Evolutionary conservation across 2,113 vertebrate species (phyloP), one percentile per base, ranked within the genome.

Genomic region (Ciconia stormi): DNA sequence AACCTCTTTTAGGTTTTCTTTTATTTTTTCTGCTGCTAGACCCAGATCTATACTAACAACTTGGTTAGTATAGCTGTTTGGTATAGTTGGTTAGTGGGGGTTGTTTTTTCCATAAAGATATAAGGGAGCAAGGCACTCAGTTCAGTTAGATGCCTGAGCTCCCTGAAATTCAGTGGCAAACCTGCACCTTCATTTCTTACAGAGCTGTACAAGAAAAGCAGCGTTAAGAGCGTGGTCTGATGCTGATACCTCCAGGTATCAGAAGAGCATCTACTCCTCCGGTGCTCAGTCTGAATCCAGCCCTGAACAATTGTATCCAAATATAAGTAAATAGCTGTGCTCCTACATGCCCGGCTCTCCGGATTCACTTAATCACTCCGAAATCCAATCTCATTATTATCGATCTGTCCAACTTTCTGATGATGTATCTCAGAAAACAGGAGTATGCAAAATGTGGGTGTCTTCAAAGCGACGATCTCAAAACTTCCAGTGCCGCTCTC

Each of bases 351-450:
- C 26, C 4, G 26, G 34, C 8, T 36, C 50, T 94, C 63, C 74
- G 78, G 49, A 23, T 72, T 90, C 10, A 10, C 70, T 83, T 89
- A 53, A 65, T 86, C 5, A 4, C 66, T 86, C 34, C 10, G 50
- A 93, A 97, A 56, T 61, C 76, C 59, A 87, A 36, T 94, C 95
- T 76, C 58, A 18, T 59, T 87, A 53, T 86, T 88, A 88, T 36
- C 50, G 85, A 89, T 79, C 81, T 55, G 2, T 62, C 40, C 89
- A 87, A 55, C 79, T 96, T 96, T 88, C 84, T 26, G 79, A 47
- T 87, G 47, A 23, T 94, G 90, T 86, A 65, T 58, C 89, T 95
- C 55, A 73, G 71, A 44, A 56, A 90, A 73, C 65, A 49, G 61
- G 42, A 87, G 73, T 4, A 40, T 11, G 19, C 32, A 1, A 49